These are phyloP conservation scores for Melanotaenia trifasciata DNA, from an alignment of 2,797 vertebrate species.

Conservation along the genomic window DNA sequence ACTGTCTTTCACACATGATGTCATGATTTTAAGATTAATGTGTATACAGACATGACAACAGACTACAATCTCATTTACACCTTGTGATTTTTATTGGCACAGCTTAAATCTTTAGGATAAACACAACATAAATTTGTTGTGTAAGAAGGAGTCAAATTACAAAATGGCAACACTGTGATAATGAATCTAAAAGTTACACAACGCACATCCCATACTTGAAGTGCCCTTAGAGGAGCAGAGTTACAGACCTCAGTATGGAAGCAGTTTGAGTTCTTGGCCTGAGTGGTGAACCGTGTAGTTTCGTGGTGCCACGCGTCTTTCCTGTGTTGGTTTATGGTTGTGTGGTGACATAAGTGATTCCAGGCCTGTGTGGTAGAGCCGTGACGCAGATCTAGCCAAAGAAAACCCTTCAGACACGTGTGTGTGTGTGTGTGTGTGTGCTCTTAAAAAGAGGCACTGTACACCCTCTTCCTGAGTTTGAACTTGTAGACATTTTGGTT, in stretches of 20 bases:
- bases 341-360: slow-evolving; percentile 73
- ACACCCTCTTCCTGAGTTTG: background rate
- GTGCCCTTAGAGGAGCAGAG: background rate
- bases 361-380: slow-evolving; percentile 53
- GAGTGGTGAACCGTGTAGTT: slow-evolving; percentile 65
- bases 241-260: slow-evolving; percentile 36
- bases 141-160: background rate
- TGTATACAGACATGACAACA: background rate
- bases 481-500: background rate
- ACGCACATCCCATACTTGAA: background rate
- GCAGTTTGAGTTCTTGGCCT: slow-evolving; percentile 58
- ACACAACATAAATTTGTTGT: background rate
- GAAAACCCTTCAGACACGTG: slow-evolving; percentile 49
- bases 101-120: background rate
- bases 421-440: slow-evolving; percentile 9
- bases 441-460: slow-evolving; percentile 4
- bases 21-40: no score
- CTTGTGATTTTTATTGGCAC: background rate
- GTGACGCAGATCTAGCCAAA: slow-evolving; percentile 59
- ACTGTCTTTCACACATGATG: no score
- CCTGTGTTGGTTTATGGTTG: slow-evolving; percentile 71
- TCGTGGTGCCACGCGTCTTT: slow-evolving; percentile 72
- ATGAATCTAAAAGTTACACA: background rate
- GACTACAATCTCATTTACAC: background rate
- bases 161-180: background rate